phyloP scores from a whole-genome alignment of 1,140 invertebrate species.

The Atta texana region DNA sequence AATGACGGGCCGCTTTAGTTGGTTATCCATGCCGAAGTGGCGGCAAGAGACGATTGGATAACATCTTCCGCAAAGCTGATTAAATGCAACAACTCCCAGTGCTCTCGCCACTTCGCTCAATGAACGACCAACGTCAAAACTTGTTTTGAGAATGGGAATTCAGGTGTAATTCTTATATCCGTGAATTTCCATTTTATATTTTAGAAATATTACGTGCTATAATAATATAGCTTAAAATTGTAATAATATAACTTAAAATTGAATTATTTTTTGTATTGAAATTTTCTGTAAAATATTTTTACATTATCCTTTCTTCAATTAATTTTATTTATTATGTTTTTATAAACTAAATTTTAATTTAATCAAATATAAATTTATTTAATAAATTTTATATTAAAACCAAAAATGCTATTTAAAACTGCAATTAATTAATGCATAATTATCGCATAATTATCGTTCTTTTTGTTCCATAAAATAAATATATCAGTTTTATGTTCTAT shows the following conservation, averaged over 20 bases:
- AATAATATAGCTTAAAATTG: neutral
- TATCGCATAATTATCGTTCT: neutral
- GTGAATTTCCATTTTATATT: neutral
- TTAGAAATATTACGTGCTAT: neutral
- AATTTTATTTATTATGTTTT: neutral
- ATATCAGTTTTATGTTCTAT: neutral
- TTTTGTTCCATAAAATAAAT: neutral
- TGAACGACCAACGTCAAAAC: conserved; percentile 8
- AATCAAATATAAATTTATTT: neutral
- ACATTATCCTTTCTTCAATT: neutral
- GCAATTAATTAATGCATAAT: neutral
- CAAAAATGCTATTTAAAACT: neutral
- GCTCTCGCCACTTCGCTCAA: conserved; percentile 7
- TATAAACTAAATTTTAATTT: neutral
- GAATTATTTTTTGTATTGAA: neutral
- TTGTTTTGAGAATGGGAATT: conserved; percentile 32
- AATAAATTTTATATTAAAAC: neutral
- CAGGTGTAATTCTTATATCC: neutral
- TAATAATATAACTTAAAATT: neutral
- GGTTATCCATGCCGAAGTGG: conserved; percentile 34
- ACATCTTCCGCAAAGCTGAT: conserved; percentile 51
- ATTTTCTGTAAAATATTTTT: neutral
- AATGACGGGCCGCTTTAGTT: conserved; percentile 34
- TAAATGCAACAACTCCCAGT: conserved; percentile 50
- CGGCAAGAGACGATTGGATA: conserved; percentile 43